Evolutionary conservation across 2,888 invertebrate genomes (phyloP), one percentile per base, ranked within the genome.

Genomic region (Drosophila meridionalis): DNA sequence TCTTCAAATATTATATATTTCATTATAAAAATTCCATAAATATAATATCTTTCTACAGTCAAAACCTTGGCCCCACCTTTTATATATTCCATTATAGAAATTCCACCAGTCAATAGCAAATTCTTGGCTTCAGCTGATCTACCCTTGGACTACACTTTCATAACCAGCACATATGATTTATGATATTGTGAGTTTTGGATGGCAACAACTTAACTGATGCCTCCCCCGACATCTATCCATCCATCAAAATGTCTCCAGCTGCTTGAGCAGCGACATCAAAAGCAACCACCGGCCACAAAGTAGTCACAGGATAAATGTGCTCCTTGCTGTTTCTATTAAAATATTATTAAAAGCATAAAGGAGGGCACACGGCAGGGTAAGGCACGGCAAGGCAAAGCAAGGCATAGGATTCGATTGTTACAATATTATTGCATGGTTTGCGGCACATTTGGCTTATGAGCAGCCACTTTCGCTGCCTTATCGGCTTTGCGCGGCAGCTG

Each of bases 341-440:
- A 83, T 82, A 83, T 82, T 82, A 83, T 82, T 83, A 82, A 80
- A 69, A 70, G 72, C 64, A 50, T 32, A 64, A 67, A 48, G 63
- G 26, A 55, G 53, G 58, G 45, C 30, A 4, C n/a, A 42, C 0
- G 42, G 8, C 42, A 26, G 11, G 38, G 38, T 12, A 36, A 1
- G 36, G 56, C 26, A 38, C 11, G 38, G 38, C 12, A 38, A 20
- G 20, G 20, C 20, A 20, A 20, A 20, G 20, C 20, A 20, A 20
- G 20, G 20, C 20, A 20, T 20, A 20, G 20, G 20, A 20, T 20
- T 82, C 80, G 79, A 84, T 82, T 80, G 84, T 78, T 55, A 72
- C 68, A 73, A 70, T 78, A 82, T 75, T 76, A 76, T 82, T 83
- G 80, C 83, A 76, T 77, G 73, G 76, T 80, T 82, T 80, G 69